Conservation (phyloP, 2,797 vertebrate species). For the Spondyliosoma cantharus region DNA sequence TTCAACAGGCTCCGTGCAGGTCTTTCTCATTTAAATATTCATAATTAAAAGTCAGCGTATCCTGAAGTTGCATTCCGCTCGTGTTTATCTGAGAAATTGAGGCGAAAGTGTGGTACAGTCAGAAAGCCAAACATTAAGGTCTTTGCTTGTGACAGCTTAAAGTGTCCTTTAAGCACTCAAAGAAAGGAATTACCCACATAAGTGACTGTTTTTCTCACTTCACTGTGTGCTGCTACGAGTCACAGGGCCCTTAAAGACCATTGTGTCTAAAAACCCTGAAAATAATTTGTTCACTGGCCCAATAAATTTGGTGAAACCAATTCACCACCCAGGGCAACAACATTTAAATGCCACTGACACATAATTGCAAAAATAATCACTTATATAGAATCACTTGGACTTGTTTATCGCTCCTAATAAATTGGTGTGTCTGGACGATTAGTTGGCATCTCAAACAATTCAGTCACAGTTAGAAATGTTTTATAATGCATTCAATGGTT, state of each 20-base stretch:
- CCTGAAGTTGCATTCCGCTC: not conserved
- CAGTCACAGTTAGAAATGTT: too few relatives aligned
- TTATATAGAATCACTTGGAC: too few relatives aligned
- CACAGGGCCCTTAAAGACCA: slow-evolving; percentile 37
- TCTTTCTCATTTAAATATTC: slow-evolving; percentile 34
- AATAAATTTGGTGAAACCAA: not conserved
- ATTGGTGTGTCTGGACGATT: too few relatives aligned
- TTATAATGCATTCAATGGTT: too few relatives aligned
- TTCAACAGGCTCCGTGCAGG: not conserved
- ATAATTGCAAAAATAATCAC: too few relatives aligned
- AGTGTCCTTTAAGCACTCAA: not conserved
- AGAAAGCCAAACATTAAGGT: slow-evolving; percentile 23
- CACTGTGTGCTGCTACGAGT: slow-evolving; percentile 24
- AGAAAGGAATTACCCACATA: slow-evolving; percentile 28
- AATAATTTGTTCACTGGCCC: not conserved
- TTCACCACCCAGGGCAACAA: not conserved
- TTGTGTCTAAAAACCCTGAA: slow-evolving; percentile 4
- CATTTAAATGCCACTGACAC: too few relatives aligned
- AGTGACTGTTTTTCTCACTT: slow-evolving; percentile 37
- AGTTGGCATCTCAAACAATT: too few relatives aligned
- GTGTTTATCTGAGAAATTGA: not conserved
- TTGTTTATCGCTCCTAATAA: too few relatives aligned
- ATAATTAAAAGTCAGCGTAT: not conserved
- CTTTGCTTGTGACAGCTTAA: slow-evolving; percentile 6
- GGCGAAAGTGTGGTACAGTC: not conserved